Evolutionary conservation across 2,888 invertebrate genomes (phyloP).

Genomic region (Morinoia aosen): DNA sequence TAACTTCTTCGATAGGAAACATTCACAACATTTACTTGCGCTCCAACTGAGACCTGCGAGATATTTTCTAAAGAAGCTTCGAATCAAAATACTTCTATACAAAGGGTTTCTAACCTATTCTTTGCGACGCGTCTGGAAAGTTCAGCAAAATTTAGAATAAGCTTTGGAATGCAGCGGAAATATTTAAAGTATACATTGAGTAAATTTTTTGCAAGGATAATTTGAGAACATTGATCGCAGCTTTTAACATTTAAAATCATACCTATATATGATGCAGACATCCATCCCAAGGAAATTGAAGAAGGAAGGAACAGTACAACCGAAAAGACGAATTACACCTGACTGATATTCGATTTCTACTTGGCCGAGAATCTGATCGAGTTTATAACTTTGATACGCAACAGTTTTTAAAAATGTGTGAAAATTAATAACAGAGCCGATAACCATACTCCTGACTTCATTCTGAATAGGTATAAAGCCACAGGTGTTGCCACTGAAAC

Average conservation of each 20-base stretch:
- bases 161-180: not conserved
- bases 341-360: not conserved
- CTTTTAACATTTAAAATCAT: not conserved
- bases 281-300: not conserved
- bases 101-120: not conserved
- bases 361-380: not conserved
- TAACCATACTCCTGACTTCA: not conserved
- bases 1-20: conserved; percentile 26
- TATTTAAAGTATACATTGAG: not conserved
- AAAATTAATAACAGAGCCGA: not conserved
- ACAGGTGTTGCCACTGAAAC: not conserved
- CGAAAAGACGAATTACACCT: too few relatives aligned
- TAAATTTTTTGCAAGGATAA: not conserved
- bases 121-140: not conserved
- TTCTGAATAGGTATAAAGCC: not conserved
- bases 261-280: not conserved
- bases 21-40: conserved; percentile 7
- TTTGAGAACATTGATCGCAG: not conserved
- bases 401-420: not conserved
- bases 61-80: not conserved
- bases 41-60: not conserved
- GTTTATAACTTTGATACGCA: not conserved
- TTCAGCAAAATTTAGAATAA: not conserved
- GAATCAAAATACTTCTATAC: not conserved
- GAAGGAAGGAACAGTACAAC: not conserved